Conservation (phyloP, 2,797 vertebrate species). For the Rhinatrema bivittatum region DNA sequence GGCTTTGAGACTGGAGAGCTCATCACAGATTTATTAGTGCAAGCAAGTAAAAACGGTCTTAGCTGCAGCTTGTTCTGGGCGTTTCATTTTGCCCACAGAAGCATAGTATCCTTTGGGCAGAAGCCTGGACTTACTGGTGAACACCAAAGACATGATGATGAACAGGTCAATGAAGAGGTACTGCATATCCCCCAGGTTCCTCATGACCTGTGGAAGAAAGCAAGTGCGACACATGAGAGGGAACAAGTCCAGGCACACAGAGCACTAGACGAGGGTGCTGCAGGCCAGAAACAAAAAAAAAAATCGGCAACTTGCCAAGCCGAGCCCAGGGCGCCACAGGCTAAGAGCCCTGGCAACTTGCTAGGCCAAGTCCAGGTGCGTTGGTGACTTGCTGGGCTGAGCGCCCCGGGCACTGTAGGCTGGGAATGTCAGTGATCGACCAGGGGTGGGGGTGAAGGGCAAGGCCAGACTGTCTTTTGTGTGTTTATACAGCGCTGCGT, state of each 20-base stretch:
- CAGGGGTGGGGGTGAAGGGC: not conserved
- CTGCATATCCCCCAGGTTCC: slow-evolving; percentile 19
- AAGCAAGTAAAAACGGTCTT: too few relatives aligned
- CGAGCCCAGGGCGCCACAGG: fast-evolving
- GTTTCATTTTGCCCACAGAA: too few relatives aligned
- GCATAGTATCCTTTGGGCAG: too few relatives aligned
- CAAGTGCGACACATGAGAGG: too few relatives aligned
- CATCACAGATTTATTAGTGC: too few relatives aligned
- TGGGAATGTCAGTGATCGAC: not conserved
- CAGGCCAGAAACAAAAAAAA: fast-evolving
- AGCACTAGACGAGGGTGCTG: not conserved
- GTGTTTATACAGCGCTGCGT: too few relatives aligned
- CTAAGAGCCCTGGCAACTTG: not conserved
- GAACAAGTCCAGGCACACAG: not conserved
- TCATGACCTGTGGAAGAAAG: slow-evolving; percentile 1
- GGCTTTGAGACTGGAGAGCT: too few relatives aligned
- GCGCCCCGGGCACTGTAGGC: not conserved
- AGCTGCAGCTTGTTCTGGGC: too few relatives aligned
- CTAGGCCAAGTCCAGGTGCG: too few relatives aligned
- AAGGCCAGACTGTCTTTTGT: too few relatives aligned
- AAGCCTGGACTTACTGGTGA: slow-evolving; percentile 13
- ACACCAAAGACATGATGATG: slow-evolving; percentile 15
- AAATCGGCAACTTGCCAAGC: fast-evolving
- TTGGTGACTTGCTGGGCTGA: not conserved
- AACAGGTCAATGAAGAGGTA: slow-evolving; percentile 24